Base-by-base conservation (phyloP, 2,797 vertebrate genomes). In the Acanthis flammea region DNA sequence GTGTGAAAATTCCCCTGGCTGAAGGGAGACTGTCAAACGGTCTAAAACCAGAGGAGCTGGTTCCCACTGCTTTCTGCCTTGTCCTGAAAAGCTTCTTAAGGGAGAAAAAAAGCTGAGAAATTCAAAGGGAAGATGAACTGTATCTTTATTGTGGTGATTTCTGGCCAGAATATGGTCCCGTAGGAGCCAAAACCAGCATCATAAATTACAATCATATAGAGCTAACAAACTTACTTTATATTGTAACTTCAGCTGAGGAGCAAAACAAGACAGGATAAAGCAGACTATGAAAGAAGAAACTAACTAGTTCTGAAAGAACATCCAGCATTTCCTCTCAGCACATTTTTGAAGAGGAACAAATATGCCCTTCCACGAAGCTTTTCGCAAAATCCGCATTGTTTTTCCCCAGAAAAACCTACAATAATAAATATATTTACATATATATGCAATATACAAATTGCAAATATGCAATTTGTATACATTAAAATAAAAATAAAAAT, bases 121-220 rank as follows among this genome's bases (percentile, higher is more conserved):
- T 79, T 92, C 63, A 93, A 91, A 76, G 74, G n/a, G 37, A 92
- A 79, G 74, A 96, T 77, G 91, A 94, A 86, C 74, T 79, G 9
- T 70, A 68, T 86, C 94, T 92, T 93, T 90, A 79, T 66, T 70
- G 33, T 94, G 74, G 89, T 94, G 88, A 87, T 95, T 95, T 94
- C 86, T 93, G 74, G 80, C n/a, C 63, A 0, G 58, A 90, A 93
- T 90, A 88, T 82, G 60, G 70, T 88, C 86, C 86, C 54, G 4
- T 66, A 90, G 66, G 70, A 76, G 76, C 86, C 18, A 92, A 90
- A 95, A 86, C 74, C 86, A 95, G 90, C 71, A 95, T 88, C 66
- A 90, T 76, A 95, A 96, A 93, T 90, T 88, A 86, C 66, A 94
- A 55, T 51, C 88, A 92, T 91, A 94, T 39, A 94, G 61, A 79